Percentiles rank a stretch among this genome's conserved stretches.
phyloP scores from a whole-genome alignment of 2,888 invertebrate genomes.

The Alloscopus bannaensis region DNA sequence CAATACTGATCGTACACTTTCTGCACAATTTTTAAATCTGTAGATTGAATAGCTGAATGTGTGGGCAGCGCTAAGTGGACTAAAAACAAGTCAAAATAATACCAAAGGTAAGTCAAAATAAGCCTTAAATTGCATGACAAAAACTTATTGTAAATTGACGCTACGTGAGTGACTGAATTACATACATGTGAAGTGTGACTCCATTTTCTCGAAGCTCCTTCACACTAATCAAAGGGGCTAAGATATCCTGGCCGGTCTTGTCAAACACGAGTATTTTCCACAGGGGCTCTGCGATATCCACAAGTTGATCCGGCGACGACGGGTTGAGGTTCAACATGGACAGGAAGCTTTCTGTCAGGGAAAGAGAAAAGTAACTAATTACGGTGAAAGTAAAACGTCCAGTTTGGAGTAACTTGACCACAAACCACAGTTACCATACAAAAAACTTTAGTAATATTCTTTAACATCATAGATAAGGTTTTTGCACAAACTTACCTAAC shows the following conservation, averaged over 20 bases:
- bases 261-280: conserved; percentile 99
- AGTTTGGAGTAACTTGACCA: too few relatives aligned
- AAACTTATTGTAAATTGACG: background rate
- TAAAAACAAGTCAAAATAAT: conserved; percentile 75
- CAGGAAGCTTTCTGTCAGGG: conserved; percentile 88
- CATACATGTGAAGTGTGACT: conserved; percentile 97
- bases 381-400: too few relatives aligned
- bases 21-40: conserved; percentile 92
- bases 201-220: conserved; percentile 97
- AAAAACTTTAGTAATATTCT: too few relatives aligned
- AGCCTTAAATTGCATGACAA: background rate
- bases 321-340: conserved; percentile 91
- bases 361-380: conserved; percentile 19
- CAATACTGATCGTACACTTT: conserved; percentile 99
- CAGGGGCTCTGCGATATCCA: conserved; percentile 88
- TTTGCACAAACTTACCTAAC: conserved; percentile 44
- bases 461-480: too few relatives aligned
- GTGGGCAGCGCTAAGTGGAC: conserved; percentile 82
- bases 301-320: conserved; percentile 81
- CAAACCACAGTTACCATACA: too few relatives aligned
- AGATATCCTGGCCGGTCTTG: conserved; percentile 97
- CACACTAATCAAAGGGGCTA: conserved; percentile 96
- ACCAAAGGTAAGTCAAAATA: conserved; percentile 1
- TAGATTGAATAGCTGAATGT: conserved; percentile 90
- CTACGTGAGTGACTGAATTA: conserved; percentile 73